Conservation (phyloP, 1,140 invertebrate species). For the Nomia melanderi region DNA sequence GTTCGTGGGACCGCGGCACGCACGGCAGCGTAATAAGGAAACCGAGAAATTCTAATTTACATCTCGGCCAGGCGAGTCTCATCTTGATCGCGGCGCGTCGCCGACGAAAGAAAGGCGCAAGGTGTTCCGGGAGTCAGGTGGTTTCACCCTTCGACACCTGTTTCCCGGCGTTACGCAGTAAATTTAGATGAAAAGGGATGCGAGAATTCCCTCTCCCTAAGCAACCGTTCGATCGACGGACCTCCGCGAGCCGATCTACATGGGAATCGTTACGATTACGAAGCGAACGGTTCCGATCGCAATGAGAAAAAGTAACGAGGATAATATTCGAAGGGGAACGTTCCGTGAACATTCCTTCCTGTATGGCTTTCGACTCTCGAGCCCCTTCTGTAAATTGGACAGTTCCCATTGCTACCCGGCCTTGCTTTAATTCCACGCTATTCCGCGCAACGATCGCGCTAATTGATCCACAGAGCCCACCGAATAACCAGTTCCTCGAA, state of each 20-base stretch:
- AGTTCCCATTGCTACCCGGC: too few relatives aligned
- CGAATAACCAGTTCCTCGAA: too few relatives aligned
- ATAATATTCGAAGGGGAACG: too few relatives aligned
- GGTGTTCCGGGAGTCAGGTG: slow-evolving; percentile 71
- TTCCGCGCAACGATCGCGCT: background rate
- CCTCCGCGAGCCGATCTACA: too few relatives aligned
- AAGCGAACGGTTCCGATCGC: too few relatives aligned
- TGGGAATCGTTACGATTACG: too few relatives aligned
- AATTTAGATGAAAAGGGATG: slow-evolving; percentile 19
- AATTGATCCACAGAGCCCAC: background rate
- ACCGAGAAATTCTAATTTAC: slow-evolving; percentile 12
- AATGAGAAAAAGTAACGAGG: too few relatives aligned
- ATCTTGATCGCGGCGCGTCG: slow-evolving; percentile 17
- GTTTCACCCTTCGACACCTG: slow-evolving; percentile 69
- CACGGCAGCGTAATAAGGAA: background rate
- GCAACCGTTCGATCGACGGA: too few relatives aligned
- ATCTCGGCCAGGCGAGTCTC: background rate
- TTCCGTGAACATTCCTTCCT: too few relatives aligned
- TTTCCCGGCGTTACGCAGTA: slow-evolving; percentile 42
- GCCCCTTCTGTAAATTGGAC: too few relatives aligned
- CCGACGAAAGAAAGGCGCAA: slow-evolving; percentile 65
- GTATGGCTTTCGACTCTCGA: too few relatives aligned
- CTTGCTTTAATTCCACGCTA: background rate
- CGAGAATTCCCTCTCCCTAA: background rate
- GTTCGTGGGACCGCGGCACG: background rate